Base-by-base conservation (phyloP, 1,140 invertebrate species). In the Drosophila truncata region DNA sequence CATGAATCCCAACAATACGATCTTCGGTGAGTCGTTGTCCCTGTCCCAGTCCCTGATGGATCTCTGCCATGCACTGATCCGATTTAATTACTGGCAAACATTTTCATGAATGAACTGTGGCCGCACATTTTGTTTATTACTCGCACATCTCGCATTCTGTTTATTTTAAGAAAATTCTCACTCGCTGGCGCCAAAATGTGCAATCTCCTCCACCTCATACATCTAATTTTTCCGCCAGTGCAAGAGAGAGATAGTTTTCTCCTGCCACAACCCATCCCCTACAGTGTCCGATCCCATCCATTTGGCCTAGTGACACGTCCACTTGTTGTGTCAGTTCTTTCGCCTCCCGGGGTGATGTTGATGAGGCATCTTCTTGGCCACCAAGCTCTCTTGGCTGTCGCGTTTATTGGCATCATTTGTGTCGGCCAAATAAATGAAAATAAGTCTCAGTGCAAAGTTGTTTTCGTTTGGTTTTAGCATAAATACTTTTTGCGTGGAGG, bases 1-100 rank as follows among this genome's bases (percentile, higher is more conserved):
- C 75, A 93, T 93, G 92, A 93, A 93, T 87, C 92, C 93, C 41
- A 92, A 84, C 63, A 93, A 93, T 52, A 93, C 92, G 58, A 91
- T 93, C 44, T 93, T 93, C 54, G 93, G 91, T 92, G 57, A 92
- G 91, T 84, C 13, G 27, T 31, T 16, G 13, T 39, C 23, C 44
- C 44, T 18, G 29, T 23, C 29, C n/a, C 18, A 18, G 49, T 23
- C 46, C 44, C 55, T 46, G 18, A 16, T 7, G 10, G 23, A 11
- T 35, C 50, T 20, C 4, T 27, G 25, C 23, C 14, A 23, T 39
- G 37, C 37, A n/a, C 25, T 33, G 42, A 46, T 78, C 58, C 62
- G 11, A 39, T 78, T 47, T 60, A 72, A 72, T 72, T 78, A 78
- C 75, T 78, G 50, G 50, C 57, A 31, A 37, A 70, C 57, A 60